Evolutionary conservation across 2,888 invertebrate genomes (phyloP).

Genomic region (Coecobrya sp.): DNA sequence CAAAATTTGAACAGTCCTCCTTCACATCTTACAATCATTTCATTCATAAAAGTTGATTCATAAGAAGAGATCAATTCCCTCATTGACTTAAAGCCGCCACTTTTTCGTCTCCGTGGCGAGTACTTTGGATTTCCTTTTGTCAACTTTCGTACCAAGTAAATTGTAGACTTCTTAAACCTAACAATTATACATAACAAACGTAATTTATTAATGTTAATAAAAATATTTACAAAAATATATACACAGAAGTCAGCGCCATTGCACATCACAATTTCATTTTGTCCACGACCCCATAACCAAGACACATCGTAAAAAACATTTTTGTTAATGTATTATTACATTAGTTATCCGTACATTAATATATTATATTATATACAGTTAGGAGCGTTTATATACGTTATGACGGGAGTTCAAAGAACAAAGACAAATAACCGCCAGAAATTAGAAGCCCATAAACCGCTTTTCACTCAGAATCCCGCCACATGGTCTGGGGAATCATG

Average conservation of each 20-base stretch:
- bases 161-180: too few relatives aligned
- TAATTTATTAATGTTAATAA: too few relatives aligned
- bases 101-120: constrained; percentile 1
- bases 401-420: too few relatives aligned
- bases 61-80: constrained; percentile 29
- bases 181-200: too few relatives aligned
- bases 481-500: too few relatives aligned
- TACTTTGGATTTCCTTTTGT: background rate
- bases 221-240: background rate
- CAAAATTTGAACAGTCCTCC: too few relatives aligned
- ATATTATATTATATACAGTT: too few relatives aligned
- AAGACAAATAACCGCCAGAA: too few relatives aligned
- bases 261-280: background rate
- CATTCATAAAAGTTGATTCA: constrained; percentile 70
- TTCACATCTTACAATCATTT: constrained; percentile 30
- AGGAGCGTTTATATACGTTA: too few relatives aligned
- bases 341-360: background rate
- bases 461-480: too few relatives aligned
- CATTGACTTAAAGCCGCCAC: constrained; percentile 53
- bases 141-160: too few relatives aligned
- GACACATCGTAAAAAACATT: background rate
- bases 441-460: too few relatives aligned
- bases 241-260: background rate
- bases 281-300: background rate
- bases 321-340: constrained; percentile 4